Conservation (phyloP, 37 sponge, comb jelly and placozoan genomes). For the Lycopodina hypogea region DNA sequence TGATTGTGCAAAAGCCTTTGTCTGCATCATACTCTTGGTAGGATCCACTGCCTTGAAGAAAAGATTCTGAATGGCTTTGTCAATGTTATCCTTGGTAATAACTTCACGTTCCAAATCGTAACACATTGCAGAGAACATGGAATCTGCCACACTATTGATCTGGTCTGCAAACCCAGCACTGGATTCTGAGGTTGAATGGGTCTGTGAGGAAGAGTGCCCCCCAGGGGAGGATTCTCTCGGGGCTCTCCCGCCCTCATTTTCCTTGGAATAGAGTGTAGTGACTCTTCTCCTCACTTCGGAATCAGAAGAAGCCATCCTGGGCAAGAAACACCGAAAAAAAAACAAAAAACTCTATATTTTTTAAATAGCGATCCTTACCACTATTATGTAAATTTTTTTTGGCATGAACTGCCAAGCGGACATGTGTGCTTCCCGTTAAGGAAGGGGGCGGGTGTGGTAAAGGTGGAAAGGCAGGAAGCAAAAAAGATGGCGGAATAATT, state of each 20-base stretch:
- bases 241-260: too few species aligned
- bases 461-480: too few species aligned
- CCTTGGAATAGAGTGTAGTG: too few species aligned
- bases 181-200: conserved; percentile 8
- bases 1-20: not conserved
- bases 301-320: not conserved
- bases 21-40: not conserved
- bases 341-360: too few species aligned
- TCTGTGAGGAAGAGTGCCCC: too few species aligned
- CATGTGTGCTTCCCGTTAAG: too few species aligned
- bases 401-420: too few species aligned
- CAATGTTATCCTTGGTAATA: conserved; percentile 38
- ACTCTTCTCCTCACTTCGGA: too few species aligned
- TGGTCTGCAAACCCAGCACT: conserved; percentile 15
- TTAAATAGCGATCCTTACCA: too few species aligned
- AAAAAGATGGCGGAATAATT: too few species aligned
- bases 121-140: conserved; percentile 44
- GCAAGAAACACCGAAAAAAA: too few species aligned
- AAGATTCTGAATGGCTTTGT: conserved; percentile 3
- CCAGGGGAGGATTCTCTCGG: not conserved
- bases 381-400: too few species aligned
- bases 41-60: not conserved
- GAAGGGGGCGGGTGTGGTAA: not conserved
- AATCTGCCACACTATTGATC: conserved; percentile 22
- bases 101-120: not conserved